Conservation (phyloP, 2,888 invertebrate species). For the Mythimna loreyi region DNA sequence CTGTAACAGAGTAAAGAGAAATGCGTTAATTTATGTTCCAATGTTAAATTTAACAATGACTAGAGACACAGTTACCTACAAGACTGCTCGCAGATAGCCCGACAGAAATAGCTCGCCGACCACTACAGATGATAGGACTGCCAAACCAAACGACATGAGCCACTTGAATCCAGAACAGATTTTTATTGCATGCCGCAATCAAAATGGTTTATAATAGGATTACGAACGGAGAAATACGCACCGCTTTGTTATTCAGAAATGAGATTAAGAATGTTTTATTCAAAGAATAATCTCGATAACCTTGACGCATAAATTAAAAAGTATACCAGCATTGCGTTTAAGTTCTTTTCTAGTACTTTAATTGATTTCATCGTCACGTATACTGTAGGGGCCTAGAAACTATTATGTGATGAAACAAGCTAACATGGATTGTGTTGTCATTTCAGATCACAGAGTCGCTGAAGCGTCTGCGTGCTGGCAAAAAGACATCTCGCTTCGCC, state of each 20-base stretch:
- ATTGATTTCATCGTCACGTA: constrained; percentile 9
- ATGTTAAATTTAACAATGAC: constrained; percentile 53
- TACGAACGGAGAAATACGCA: constrained; percentile 12
- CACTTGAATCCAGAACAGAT: constrained; percentile 63
- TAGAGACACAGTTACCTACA: constrained; percentile 65
- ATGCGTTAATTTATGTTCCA: constrained; percentile 38
- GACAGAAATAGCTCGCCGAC: constrained; percentile 65
- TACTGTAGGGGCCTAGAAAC: constrained; percentile 4
- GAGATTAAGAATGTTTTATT: constrained; percentile 34
- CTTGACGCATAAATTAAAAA: constrained; percentile 29
- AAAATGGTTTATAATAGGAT: constrained; percentile 39
- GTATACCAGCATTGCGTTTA: constrained; percentile 16
- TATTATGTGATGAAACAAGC: constrained; percentile 4
- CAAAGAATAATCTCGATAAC: constrained; percentile 32
- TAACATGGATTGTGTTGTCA: constrained; percentile 37
- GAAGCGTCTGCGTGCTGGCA: constrained; percentile 91
- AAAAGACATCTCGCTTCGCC: constrained; percentile 90
- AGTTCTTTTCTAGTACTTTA: constrained; percentile 1
- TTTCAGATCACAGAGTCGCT: constrained; percentile 91
- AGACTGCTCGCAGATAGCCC: constrained; percentile 54
- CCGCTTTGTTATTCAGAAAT: constrained; percentile 27
- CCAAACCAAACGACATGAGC: constrained; percentile 66
- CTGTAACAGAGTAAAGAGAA: constrained; percentile 5
- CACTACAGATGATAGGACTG: constrained; percentile 63
- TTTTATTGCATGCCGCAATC: constrained; percentile 53